Conservation (phyloP, 64 coral and sea anemone genomes). For the Pocillopora damicornis region DNA sequence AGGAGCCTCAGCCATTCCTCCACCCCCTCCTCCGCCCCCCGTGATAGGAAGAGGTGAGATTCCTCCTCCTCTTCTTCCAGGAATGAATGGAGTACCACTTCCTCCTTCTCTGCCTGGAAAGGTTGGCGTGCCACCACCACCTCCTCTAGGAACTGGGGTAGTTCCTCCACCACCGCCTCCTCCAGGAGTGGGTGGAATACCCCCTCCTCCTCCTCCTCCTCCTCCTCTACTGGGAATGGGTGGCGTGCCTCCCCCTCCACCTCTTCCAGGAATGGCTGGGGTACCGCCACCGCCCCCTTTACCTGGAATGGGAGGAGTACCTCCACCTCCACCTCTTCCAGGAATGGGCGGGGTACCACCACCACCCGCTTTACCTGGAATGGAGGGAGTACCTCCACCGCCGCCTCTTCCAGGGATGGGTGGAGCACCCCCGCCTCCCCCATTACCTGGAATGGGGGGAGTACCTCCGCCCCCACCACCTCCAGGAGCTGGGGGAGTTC, state of each 20-base stretch:
- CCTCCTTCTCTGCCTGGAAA: not conserved
- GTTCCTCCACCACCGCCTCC: constrained; percentile 57
- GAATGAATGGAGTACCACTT: not conserved
- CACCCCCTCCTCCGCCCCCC: constrained; percentile 31
- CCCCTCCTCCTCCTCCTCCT: constrained; percentile 65
- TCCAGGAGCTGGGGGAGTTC: constrained; percentile 24
- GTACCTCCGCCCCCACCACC: constrained; percentile 55
- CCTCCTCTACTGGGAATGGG: constrained; percentile 59
- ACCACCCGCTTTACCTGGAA: constrained; percentile 51
- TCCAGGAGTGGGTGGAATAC: constrained; percentile 42
- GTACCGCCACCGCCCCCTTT: constrained; percentile 71
- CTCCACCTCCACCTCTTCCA: constrained; percentile 67
- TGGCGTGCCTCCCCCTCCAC: constrained; percentile 50
- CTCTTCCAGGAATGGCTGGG: constrained; percentile 54
- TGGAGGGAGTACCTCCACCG: constrained; percentile 47
- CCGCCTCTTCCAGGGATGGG: constrained; percentile 52
- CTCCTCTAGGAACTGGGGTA: constrained; percentile 4
- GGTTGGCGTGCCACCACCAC: not conserved
- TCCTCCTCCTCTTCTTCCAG: constrained; percentile 18
- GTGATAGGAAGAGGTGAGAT: not conserved
- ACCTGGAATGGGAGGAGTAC: constrained; percentile 67
- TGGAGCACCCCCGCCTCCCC: constrained; percentile 45
- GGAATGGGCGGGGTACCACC: constrained; percentile 67
- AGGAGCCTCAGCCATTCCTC: constrained; percentile 15
- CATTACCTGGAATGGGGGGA: constrained; percentile 44